Base-by-base conservation (phyloP, 2,797 vertebrate species). In the Clarias fuscus region DNA sequence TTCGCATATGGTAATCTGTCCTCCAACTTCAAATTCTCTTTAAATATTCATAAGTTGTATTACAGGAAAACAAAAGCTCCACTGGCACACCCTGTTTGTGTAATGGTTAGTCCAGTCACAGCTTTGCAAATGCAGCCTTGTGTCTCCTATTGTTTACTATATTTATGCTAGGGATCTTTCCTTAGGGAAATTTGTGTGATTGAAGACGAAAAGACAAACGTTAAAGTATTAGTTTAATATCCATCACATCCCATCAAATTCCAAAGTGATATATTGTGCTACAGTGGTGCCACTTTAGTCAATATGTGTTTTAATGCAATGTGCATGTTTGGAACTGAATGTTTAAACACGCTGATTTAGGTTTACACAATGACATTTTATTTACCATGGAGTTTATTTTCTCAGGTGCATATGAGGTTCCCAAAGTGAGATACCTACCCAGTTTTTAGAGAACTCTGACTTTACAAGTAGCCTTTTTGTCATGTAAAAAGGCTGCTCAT, bases 1-100 rank as follows among this genome's bases (percentile, higher is more conserved):
- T 61, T 86, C 33, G 17, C 82, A 83, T 15, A 70, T 75, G 37
- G 56, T 33, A 68, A 70, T 82, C 80, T n/a, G 56, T 7, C 20
- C 53, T 20, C 24, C 37, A 43, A 7, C 24, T 30, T 40, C 24
- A 14, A 1, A 8, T 20, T 27, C 37, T 53, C 40, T 67, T 65
- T 81, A 67, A 81, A 67, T 24, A 48, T 67, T 64, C 1, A 81
- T 27, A 65, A 64, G 24, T 37, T 65, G 3, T 40, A 33, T 24
- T 62, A 40, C 24, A 13, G 59, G 33, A 62, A 79, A 62, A 62
- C 5, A 62, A 20, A 61, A 40, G 20, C 13, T 30, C 20, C 18
- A 61, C 33, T 24, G 11, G 22, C 58, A 24, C 58, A 7, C 76
- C 37, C 78, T 67, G 79, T 18, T 62, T 80, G 14, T n/a, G 37